Base-by-base conservation (phyloP, 2,797 vertebrate genomes). In the Acanthis flammea region DNA sequence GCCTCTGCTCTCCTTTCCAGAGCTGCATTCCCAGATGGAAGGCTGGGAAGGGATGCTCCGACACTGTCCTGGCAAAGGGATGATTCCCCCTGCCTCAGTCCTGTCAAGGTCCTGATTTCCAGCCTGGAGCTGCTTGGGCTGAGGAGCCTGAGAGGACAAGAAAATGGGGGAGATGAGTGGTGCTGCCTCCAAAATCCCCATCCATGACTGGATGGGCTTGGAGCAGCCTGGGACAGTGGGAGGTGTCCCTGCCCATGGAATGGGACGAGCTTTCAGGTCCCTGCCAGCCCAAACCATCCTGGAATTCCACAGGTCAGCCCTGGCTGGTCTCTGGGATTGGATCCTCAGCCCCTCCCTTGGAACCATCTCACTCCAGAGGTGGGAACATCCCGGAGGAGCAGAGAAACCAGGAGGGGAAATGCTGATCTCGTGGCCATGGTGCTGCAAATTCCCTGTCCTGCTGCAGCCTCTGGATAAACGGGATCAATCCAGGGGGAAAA, bases 1-100 rank as follows among this genome's bases (percentile, higher is more conserved):
- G 97, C 95, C 93, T 72, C 97, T n/a, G 93, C 58, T 76, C n/a
- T 55, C 94, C 96, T 97, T 96, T 80, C 97, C 95, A 96, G 63
- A 90, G 95, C 96, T 96, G 97, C 95, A 94, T 96, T 97, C 98
- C 97, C 96, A 45, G 41, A 14, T 65, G 79, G 93, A 55, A 15
- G n/a, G 90, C 95, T 76, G 35, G 17, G 86, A 90, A 39, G 31
- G 66, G 68, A 65, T 65, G 70, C 42, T 63, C 58, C 68, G 17
- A 0, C 6, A 1, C 30, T 9, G 10, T 7, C 17, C 8, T 42
- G 82, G 51, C 3, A 0, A 1, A 5, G 44, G 48, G 68, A 84
- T 61, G 2, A 9, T 7, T 18, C 68, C 83, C 28, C 14, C 8
- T 12, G 42, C 35, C 55, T n/a, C 2, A 27, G 8, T 3, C 14